phyloP scores from a whole-genome alignment of 2,113 vertebrate species.

The Chauna torquata region DNA sequence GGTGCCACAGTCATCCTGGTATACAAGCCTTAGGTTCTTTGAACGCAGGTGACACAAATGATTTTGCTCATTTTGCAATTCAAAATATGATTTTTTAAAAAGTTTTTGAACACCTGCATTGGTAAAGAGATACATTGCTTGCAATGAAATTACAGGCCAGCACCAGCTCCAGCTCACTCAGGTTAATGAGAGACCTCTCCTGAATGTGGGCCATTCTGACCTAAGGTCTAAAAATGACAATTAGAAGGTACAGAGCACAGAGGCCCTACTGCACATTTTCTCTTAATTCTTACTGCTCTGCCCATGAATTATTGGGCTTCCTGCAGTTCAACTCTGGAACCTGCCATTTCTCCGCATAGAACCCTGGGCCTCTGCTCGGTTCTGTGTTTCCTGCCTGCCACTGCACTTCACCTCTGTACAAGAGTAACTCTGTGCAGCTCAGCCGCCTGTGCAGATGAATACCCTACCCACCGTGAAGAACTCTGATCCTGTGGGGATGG shows the following conservation, averaged over 20 bases:
- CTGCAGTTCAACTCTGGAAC: neutral
- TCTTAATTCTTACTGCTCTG: neutral
- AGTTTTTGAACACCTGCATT: neutral
- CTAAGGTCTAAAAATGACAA: neutral
- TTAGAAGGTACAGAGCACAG: neutral
- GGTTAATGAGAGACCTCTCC: neutral
- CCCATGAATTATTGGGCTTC: neutral
- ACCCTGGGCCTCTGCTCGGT: neutral
- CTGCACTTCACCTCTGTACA: neutral
- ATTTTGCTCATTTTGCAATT: neutral
- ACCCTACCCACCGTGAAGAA: neutral
- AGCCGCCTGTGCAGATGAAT: fast-evolving
- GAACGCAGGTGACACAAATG: neutral
- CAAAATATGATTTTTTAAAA: neutral
- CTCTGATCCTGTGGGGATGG: neutral
- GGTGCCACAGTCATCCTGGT: neutral
- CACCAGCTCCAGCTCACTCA: neutral
- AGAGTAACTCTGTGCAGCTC: neutral
- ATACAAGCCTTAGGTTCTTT: neutral
- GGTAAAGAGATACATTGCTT: neutral
- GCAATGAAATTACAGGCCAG: neutral
- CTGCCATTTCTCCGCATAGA: neutral
- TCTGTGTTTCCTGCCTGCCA: neutral
- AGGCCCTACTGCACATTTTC: neutral
- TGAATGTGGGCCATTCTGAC: neutral